Evolutionary conservation across 35 echinoderm and acorn worm genomes (phyloP).

Genomic region (Hemicentrotus pulcherrimus): DNA sequence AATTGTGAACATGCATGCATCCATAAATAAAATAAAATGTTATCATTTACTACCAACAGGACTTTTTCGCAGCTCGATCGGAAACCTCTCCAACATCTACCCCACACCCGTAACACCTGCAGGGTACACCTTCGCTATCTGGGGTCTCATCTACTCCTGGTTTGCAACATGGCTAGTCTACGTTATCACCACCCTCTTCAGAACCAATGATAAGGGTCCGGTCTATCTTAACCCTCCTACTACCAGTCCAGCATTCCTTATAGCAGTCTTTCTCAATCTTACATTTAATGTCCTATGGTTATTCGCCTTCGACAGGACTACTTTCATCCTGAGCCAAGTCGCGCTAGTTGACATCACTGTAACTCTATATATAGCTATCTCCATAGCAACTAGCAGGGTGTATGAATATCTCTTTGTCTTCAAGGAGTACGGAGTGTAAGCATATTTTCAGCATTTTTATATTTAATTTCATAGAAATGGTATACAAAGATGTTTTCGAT

Average conservation of each 20-base stretch:
- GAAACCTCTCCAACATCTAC: constrained; percentile 58
- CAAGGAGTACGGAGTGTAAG: constrained; percentile 11
- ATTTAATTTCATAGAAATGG: too few species aligned
- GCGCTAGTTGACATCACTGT: not conserved
- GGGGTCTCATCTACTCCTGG: constrained; percentile 75
- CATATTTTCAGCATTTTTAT: not conserved
- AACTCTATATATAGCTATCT: not conserved
- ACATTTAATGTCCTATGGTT: constrained; percentile 55
- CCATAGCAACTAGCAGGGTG: not conserved
- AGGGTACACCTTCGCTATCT: constrained; percentile 67
- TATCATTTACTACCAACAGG: not conserved
- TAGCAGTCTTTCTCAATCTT: constrained; percentile 39
- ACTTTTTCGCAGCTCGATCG: constrained; percentile 48
- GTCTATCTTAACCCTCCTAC: constrained; percentile 71
- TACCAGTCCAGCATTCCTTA: constrained; percentile 28
- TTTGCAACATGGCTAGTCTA: constrained; percentile 44
- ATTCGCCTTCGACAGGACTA: constrained; percentile 51
- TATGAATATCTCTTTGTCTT: not conserved
- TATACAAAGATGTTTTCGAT: too few species aligned
- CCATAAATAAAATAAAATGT: too few species aligned
- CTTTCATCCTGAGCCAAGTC: not conserved
- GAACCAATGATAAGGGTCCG: constrained; percentile 43
- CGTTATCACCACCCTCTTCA: constrained; percentile 53
- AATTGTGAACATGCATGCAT: too few species aligned
- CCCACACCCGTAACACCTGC: constrained; percentile 51